Evolutionary conservation across 2,113 vertebrate species (phyloP).

Genomic region (Leiothrix lutea): DNA sequence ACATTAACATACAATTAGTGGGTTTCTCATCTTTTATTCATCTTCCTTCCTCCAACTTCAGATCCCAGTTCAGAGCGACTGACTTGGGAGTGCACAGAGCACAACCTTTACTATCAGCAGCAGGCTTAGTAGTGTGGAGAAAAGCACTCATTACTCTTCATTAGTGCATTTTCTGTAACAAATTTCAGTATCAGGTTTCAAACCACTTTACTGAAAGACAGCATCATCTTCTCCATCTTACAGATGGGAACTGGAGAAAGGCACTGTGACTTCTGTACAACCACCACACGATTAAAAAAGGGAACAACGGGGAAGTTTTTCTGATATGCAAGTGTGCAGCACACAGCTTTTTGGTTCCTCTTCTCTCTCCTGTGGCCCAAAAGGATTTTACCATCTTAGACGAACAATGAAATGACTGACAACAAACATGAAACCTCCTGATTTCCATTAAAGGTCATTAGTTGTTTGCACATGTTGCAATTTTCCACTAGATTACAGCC

Average conservation of each 20-base stretch:
- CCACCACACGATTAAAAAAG: background rate
- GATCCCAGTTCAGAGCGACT: background rate
- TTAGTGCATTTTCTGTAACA: background rate
- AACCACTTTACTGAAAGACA: background rate
- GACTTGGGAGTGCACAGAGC: background rate
- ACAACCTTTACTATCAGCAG: background rate
- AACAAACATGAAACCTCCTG: background rate
- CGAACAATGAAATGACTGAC: background rate
- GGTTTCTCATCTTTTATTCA: background rate
- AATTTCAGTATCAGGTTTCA: background rate
- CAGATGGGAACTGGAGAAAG: background rate
- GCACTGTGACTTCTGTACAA: background rate
- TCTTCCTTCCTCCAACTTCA: background rate
- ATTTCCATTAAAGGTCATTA: background rate
- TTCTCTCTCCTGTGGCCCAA: background rate
- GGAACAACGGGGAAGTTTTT: background rate
- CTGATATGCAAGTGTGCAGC: background rate
- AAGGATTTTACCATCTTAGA: background rate
- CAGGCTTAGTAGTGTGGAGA: background rate
- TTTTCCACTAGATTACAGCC: background rate
- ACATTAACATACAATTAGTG: accelerated
- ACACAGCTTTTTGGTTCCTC: background rate
- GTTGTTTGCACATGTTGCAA: background rate
- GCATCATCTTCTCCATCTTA: background rate
- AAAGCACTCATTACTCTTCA: background rate